A percentile compares a stretch with the other conserved stretches of the same genome.
Evolutionary conservation across 2,888 invertebrate genomes (phyloP).

Genomic region (Fissipunctia ypsillon): DNA sequence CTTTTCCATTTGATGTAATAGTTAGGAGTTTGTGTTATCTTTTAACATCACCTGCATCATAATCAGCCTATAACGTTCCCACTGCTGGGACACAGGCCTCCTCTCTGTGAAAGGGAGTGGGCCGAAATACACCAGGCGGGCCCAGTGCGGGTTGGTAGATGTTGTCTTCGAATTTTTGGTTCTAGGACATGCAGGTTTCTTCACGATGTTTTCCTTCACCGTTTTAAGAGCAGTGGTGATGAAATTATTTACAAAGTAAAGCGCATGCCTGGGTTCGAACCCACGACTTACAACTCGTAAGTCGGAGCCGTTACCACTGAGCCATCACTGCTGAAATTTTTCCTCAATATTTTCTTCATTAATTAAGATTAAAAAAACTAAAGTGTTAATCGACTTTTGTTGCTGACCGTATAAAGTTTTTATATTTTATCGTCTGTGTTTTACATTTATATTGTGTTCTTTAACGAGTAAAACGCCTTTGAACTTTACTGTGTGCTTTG

Average conservation of each 20-base stretch:
- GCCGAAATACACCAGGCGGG: too few species aligned
- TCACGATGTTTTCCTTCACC: background rate
- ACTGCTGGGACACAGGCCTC: too few species aligned
- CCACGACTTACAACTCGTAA: too few species aligned
- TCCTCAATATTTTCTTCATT: background rate
- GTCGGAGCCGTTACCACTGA: too few species aligned
- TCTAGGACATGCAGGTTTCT: background rate
- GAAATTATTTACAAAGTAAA: too few species aligned
- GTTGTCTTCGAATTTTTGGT: background rate
- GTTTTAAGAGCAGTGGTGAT: too few species aligned
- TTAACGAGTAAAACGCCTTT: constrained; percentile 29
- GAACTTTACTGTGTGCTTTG: constrained; percentile 32
- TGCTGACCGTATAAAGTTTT: background rate
- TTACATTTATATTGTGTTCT: constrained; percentile 19
- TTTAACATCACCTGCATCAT: background rate
- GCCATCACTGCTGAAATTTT: too few species aligned
- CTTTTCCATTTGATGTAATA: background rate
- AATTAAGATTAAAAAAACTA: background rate
- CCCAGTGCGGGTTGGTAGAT: background rate
- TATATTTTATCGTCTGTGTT: background rate
- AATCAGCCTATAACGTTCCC: too few species aligned
- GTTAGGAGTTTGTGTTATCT: too few species aligned
- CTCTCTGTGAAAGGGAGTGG: too few species aligned
- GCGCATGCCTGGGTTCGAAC: too few species aligned
- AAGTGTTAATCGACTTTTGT: background rate